phyloP scores from a whole-genome alignment of 2,888 invertebrate species.

The Lampropteryx suffumata region DNA sequence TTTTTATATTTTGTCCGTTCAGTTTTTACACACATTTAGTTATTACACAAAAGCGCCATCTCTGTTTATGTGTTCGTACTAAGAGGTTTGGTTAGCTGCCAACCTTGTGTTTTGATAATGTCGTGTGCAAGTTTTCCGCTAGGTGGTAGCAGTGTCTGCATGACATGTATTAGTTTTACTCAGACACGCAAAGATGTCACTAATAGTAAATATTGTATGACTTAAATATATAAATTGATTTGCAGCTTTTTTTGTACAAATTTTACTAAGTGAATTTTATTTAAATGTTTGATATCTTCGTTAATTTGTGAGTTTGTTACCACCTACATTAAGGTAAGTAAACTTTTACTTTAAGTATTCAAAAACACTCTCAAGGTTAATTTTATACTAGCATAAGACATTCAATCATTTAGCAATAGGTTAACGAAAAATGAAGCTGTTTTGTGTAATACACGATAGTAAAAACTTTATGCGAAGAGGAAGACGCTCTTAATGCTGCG shows the following conservation, averaged over 20 bases:
- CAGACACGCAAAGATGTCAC: slow-evolving; percentile 11
- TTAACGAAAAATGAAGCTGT: slow-evolving; percentile 8
- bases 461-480: slow-evolving; percentile 22
- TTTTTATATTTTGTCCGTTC: neutral
- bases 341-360: too few species aligned
- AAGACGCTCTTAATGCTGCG: slow-evolving; percentile 22
- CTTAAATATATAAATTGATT: too few species aligned
- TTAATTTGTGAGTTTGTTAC: too few species aligned
- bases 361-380: neutral
- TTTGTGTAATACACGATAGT: slow-evolving; percentile 2
- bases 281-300: too few species aligned
- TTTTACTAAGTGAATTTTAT: too few species aligned
- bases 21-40: neutral
- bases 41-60: slow-evolving; percentile 19
- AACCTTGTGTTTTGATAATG: neutral
- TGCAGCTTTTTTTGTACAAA: too few species aligned
- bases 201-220: too few species aligned
- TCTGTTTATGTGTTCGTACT: slow-evolving; percentile 8
- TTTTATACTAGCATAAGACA: neutral
- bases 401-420: neutral
- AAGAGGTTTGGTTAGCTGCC: neutral
- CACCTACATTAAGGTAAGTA: too few species aligned
- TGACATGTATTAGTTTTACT: slow-evolving; percentile 5
- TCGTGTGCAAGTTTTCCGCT: slow-evolving; percentile 17
- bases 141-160: slow-evolving; percentile 12